Conservation (phyloP, 2,113 vertebrate genomes). For the Neotoma lepida region DNA sequence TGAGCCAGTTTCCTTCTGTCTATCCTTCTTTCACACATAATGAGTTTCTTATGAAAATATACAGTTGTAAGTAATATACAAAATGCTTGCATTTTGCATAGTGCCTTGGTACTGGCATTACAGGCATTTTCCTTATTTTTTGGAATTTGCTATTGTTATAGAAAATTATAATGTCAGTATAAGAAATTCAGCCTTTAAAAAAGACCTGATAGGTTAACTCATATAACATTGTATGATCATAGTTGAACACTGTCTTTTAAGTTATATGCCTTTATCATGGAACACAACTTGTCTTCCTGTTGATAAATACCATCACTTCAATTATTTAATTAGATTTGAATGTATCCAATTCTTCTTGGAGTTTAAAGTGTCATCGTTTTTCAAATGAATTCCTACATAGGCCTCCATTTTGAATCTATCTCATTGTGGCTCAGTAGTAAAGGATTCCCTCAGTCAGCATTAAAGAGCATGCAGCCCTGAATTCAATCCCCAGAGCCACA, state of each 20-base stretch:
- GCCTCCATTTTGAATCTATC: too few relatives aligned
- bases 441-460: not conserved
- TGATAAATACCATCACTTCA: not conserved
- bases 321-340: not conserved
- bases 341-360: not conserved
- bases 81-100: not conserved
- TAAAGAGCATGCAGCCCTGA: not conserved
- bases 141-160: not conserved
- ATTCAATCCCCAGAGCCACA: not conserved
- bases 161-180: not conserved
- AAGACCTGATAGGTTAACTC: not conserved
- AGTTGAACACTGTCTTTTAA: not conserved
- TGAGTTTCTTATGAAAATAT: not conserved
- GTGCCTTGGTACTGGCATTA: not conserved
- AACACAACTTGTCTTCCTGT: not conserved
- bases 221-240: not conserved
- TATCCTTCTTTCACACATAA: not conserved
- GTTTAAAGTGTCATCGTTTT: not conserved
- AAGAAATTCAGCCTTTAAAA: not conserved
- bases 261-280: not conserved
- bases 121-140: not conserved
- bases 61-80: not conserved
- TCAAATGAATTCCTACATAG: not conserved
- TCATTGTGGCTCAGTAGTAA: not conserved
- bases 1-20: not conserved